Percentiles rank a stretch among this genome's conserved stretches.
These are phyloP conservation scores for Pandemis cinnamomeana DNA, from an alignment of 2,888 invertebrate genomes.

Conservation along the genomic window DNA sequence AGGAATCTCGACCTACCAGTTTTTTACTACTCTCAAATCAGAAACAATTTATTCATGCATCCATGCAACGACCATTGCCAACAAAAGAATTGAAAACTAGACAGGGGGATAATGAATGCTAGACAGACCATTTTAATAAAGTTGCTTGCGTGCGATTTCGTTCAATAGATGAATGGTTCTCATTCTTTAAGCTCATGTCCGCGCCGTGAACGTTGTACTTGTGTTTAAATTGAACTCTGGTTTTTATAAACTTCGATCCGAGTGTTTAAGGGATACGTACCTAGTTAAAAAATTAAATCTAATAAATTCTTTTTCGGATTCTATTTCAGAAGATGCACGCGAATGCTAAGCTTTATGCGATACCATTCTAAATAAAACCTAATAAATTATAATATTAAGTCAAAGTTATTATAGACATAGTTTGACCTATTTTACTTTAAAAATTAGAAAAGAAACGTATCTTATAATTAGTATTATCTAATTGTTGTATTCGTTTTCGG, in stretches of 20 bases:
- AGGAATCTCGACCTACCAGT: slow-evolving; percentile 84
- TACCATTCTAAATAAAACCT: not conserved
- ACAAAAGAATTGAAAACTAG: slow-evolving; percentile 84
- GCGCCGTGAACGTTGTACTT: slow-evolving; percentile 19
- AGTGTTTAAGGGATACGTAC: slow-evolving; percentile 6
- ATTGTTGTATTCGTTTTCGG: slow-evolving; percentile 9
- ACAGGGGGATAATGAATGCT: slow-evolving; percentile 82
- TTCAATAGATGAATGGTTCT: slow-evolving; percentile 64
- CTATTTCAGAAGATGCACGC: not conserved
- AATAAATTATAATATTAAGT: no score
- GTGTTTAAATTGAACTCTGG: slow-evolving; percentile 19
- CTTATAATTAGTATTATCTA: not conserved
- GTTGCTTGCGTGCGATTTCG: slow-evolving; percentile 79
- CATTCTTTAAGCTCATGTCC: slow-evolving; percentile 39
- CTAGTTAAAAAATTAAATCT: not conserved
- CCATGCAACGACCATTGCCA: slow-evolving; percentile 73
- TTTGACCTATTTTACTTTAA: no score
- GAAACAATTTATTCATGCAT: slow-evolving; percentile 83
- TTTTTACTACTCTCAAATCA: slow-evolving; percentile 74
- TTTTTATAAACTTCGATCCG: slow-evolving; percentile 17
- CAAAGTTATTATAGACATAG: no score
- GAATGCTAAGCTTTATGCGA: not conserved
- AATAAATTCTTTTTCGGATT: not conserved
- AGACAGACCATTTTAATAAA: slow-evolving; percentile 81
- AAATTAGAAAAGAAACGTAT: no score